Conservation (phyloP, 2,113 vertebrate species). For the Gavia stellata region DNA sequence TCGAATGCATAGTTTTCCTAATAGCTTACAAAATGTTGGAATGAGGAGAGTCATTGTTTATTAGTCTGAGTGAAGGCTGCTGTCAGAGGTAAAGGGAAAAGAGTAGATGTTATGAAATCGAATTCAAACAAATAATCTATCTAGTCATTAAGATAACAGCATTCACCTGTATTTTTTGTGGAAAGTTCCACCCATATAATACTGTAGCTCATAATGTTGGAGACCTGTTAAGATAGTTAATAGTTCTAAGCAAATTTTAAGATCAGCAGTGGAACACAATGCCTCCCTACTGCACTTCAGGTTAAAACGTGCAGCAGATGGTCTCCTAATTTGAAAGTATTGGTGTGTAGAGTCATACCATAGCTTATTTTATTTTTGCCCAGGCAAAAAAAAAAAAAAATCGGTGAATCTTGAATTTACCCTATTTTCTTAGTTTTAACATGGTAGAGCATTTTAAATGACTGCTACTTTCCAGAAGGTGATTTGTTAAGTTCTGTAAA, state of each 20-base stretch:
- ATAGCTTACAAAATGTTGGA: background rate
- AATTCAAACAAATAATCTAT: background rate
- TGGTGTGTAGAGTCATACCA: accelerated
- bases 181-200: background rate
- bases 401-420: background rate
- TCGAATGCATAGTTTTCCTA: background rate
- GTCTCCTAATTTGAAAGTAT: background rate
- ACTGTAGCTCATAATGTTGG: background rate
- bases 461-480: background rate
- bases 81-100: background rate
- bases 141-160: background rate
- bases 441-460: background rate
- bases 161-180: background rate
- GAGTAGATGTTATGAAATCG: background rate
- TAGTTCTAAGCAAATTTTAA: background rate
- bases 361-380: background rate
- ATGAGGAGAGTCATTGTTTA: background rate
- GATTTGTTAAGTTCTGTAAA: background rate
- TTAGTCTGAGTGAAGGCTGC: background rate
- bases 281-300: background rate
- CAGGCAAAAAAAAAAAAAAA: background rate
- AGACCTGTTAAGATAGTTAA: background rate
- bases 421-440: background rate
- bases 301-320: background rate
- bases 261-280: background rate